These are phyloP conservation scores for Sebastes miniatus DNA, from an alignment of 2,797 vertebrate species.

Conservation along the genomic window DNA sequence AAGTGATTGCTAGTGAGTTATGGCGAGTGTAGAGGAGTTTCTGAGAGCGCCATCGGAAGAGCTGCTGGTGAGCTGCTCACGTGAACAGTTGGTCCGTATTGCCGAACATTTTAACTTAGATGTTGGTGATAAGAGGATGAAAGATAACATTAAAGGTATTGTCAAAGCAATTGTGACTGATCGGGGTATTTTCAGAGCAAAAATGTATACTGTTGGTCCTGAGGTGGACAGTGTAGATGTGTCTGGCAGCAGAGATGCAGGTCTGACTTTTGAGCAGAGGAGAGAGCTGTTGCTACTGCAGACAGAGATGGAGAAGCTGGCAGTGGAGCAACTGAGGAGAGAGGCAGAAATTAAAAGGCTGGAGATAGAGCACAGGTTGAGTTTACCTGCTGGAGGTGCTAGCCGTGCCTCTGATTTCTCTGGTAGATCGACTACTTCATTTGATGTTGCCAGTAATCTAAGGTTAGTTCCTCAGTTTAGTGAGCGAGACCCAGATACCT, in stretches of 20 bases:
- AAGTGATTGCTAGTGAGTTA: not conserved
- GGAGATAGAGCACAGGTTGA: not conserved
- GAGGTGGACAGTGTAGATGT: not conserved
- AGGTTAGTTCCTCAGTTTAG: no score
- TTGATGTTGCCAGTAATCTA: no score
- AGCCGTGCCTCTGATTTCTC: no score
- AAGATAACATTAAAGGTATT: not conserved
- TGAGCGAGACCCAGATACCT: no score
- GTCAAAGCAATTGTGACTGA: not conserved
- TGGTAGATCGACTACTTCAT: no score
- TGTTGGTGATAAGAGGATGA: not conserved
- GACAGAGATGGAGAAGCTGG: not conserved
- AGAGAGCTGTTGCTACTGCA: not conserved
- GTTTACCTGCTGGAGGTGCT: not conserved
- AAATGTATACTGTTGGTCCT: not conserved
- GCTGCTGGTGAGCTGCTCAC: not conserved
- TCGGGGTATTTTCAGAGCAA: not conserved
- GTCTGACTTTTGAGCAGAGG: not conserved
- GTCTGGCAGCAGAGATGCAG: not conserved
- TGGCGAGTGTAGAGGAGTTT: not conserved
- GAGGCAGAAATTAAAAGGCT: not conserved
- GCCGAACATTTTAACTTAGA: not conserved
- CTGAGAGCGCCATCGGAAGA: not conserved
- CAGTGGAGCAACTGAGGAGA: not conserved
- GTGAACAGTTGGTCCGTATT: not conserved